phyloP scores from a whole-genome alignment of 2,113 vertebrate species.

The Siniperca chuatsi region DNA sequence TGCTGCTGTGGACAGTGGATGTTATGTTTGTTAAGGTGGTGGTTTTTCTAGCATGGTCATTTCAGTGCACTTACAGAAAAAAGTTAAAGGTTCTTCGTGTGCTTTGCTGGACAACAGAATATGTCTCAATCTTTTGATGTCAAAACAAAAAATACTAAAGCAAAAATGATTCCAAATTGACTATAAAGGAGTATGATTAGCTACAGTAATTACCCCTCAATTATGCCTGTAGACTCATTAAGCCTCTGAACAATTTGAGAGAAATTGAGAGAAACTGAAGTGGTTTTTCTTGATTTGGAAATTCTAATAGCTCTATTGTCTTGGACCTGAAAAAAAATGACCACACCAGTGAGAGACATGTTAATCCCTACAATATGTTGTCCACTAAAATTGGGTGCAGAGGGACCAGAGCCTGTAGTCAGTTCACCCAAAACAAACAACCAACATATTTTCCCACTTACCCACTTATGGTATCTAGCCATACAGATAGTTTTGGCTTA shows the following conservation, averaged over 20 bases:
- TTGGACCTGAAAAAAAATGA: constrained; percentile 34
- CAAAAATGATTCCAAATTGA: constrained; percentile 39
- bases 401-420: constrained; percentile 32
- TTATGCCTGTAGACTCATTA: constrained; percentile 61
- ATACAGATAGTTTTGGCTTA: constrained; percentile 6
- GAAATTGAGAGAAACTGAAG: constrained; percentile 42
- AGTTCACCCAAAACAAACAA: constrained; percentile 47
- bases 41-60: constrained; percentile 37
- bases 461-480: neutral
- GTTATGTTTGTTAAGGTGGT: constrained; percentile 42
- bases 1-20: constrained; percentile 37
- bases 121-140: constrained; percentile 24
- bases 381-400: constrained; percentile 44
- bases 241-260: constrained; percentile 40
- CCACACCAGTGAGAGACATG: constrained; percentile 23
- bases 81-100: neutral
- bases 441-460: constrained; percentile 37
- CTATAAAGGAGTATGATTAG: constrained; percentile 56
- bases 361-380: constrained; percentile 49
- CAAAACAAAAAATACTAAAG: constrained; percentile 46
- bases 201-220: constrained; percentile 46
- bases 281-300: constrained; percentile 42
- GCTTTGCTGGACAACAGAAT: constrained; percentile 22
- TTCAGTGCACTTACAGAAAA: constrained; percentile 34
- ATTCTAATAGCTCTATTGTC: constrained; percentile 53